Evolutionary conservation across 2,888 invertebrate species (phyloP), one percentile per base, ranked within the genome.

Genomic region (Pegoplata infirma): DNA sequence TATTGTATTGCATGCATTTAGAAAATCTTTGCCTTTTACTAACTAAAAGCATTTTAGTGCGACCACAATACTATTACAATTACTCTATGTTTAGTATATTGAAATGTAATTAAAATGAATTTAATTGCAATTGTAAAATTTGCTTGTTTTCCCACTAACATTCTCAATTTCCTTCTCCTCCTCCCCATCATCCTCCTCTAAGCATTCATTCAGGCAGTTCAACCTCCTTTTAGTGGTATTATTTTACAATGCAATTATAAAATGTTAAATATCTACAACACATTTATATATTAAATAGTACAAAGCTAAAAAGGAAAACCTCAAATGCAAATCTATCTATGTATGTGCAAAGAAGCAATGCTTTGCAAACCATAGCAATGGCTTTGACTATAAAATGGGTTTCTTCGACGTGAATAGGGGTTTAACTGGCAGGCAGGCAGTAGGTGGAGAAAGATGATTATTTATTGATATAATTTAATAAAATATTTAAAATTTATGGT

Each of bases 91-190:
- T n/a, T n/a, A 5, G 61, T 25, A 44, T 16, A 66, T 58, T 58
- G 16, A 76, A 76, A 76, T 76, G 66, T 76, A 64, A 71, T 71
- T 76, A 71, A 69, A 76, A 61, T 59, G 25, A 66, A 58, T 71
- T 66, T 76, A 76, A 71, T 76, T 76, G 64, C 58, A 51, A 68
- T 76, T 76, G 69, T 46, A 53, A 64, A 76, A 71, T 71, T 49
- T 49, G 23, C 68, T 75, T 68, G 68, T 56, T 55, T 75, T 47
- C 6, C 14, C n/a, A n/a, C 14, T 8, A 14, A 14, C n/a, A 21
- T 51, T 19, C 61, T 47, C 5, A 10, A 1, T 49, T 21, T 21
- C 1, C 19, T 7, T 5, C 25, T 23, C 51, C n/a, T n/a, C 19
- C 16, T 21, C 19, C 14, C 17, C 28, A 28, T 8, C 14, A 28